Percentiles rank a stretch among this genome's conserved stretches.
phyloP scores from a whole-genome alignment of 2,888 invertebrate genomes.

The Ormyrus nitidulus region DNA sequence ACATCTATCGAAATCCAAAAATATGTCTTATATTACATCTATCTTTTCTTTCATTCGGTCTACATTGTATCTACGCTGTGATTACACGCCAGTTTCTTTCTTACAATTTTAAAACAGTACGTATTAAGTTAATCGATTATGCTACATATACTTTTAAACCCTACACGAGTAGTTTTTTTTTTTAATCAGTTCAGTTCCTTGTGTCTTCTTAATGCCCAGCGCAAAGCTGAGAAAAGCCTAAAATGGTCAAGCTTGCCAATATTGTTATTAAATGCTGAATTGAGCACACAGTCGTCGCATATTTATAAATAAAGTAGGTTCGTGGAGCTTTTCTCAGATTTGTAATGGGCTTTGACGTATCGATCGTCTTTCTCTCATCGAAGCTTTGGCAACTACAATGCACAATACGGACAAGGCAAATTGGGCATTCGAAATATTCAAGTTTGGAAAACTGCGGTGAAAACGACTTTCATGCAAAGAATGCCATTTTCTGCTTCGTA shows the following conservation, averaged over 20 bases:
- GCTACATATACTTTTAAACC: conserved; percentile 37
- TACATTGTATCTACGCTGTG: conserved; percentile 27
- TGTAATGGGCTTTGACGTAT: conserved; percentile 3
- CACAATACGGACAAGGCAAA: conserved; percentile 47
- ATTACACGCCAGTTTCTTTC: conserved; percentile 1
- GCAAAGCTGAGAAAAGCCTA: conserved; percentile 22
- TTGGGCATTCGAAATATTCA: conserved; percentile 25
- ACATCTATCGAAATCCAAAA: conserved; percentile 55
- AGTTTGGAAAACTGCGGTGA: neutral
- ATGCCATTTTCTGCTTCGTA: neutral
- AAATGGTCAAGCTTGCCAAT: neutral
- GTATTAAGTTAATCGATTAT: conserved; percentile 43
- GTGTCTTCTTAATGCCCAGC: conserved; percentile 6
- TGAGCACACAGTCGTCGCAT: neutral
- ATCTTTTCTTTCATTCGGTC: conserved; percentile 21
- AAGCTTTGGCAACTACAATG: conserved; percentile 53
- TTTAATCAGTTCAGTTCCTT: conserved; percentile 49
- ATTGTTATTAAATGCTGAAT: too few relatives aligned
- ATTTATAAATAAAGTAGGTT: neutral
- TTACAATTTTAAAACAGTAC: conserved; percentile 42
- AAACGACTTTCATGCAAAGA: conserved; percentile 1
- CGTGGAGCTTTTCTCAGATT: conserved; percentile 27
- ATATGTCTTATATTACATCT: conserved; percentile 52
- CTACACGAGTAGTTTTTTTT: conserved; percentile 38
- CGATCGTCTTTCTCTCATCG: conserved; percentile 31